phyloP scores from a whole-genome alignment of 2,888 invertebrate genomes.

The Ashinkailepas kermadecensis region DNA sequence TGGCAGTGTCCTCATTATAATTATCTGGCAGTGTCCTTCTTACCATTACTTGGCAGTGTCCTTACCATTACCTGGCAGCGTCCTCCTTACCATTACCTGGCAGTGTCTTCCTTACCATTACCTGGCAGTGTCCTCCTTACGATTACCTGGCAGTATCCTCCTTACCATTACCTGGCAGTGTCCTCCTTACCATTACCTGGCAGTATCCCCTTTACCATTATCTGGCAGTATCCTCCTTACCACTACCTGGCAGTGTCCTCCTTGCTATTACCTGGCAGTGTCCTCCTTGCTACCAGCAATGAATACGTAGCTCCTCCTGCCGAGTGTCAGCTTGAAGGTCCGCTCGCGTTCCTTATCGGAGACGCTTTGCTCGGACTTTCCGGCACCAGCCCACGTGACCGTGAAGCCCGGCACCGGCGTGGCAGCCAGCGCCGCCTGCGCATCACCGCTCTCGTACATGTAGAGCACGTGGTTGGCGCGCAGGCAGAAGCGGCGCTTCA shows the following conservation, averaged over 20 bases:
- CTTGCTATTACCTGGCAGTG: conserved; percentile 45
- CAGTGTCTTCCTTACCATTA: conserved; percentile 44
- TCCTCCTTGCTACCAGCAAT: conserved; percentile 47
- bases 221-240: conserved; percentile 45
- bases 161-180: conserved; percentile 45
- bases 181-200: conserved; percentile 47
- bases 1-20: conserved; percentile 44
- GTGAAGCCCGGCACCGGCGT: conserved; percentile 54
- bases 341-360: conserved; percentile 41
- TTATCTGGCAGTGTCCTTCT: conserved; percentile 45
- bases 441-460: conserved; percentile 45
- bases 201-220: conserved; percentile 44
- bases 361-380: conserved; percentile 24
- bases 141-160: conserved; percentile 45
- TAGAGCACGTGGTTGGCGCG: conserved; percentile 53
- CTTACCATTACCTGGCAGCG: conserved; percentile 45
- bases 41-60: too few relatives aligned
- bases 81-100: conserved; percentile 47
- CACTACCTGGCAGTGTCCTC: conserved; percentile 45
- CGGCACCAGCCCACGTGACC: conserved; percentile 41
- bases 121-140: conserved; percentile 45
- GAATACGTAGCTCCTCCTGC: conserved; percentile 47
- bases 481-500: conserved; percentile 50
- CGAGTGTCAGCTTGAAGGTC: conserved; percentile 46
- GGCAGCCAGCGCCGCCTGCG: conserved; percentile 50